phyloP scores from a whole-genome alignment of 2,888 invertebrate species.

The Helobdella robusta region DNA sequence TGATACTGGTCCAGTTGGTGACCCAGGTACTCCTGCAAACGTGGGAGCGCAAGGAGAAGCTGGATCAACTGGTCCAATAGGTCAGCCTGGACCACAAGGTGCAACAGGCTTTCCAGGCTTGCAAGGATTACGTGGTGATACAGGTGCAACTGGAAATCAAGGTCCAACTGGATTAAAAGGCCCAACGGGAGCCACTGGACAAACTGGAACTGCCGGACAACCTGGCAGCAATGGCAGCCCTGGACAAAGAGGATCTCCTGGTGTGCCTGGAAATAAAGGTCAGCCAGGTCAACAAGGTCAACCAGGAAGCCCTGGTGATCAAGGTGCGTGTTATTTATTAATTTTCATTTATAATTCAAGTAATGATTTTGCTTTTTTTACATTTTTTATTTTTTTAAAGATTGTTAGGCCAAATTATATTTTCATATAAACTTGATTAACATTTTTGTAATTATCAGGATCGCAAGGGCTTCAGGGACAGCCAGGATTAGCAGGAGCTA shows the following conservation, averaged over 20 bases:
- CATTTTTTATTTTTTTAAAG: slow-evolving; percentile 7
- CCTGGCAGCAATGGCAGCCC: slow-evolving; percentile 2
- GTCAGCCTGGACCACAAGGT: slow-evolving; percentile 28
- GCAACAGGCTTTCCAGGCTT: slow-evolving; percentile 19
- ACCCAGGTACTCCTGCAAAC: slow-evolving; percentile 28
- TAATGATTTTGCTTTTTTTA: background rate
- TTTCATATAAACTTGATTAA: background rate
- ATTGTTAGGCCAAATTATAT: background rate
- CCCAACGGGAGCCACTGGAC: slow-evolving; percentile 1
- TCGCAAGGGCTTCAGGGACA: slow-evolving; percentile 4
- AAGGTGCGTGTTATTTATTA: slow-evolving; percentile 17
- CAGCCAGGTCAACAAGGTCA: slow-evolving; percentile 7
- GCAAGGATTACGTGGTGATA: background rate
- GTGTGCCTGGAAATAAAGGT: slow-evolving; percentile 3
- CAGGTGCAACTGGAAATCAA: background rate
- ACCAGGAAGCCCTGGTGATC: slow-evolving; percentile 24
- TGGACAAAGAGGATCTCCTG: slow-evolving; percentile 16
- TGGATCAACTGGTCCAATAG: slow-evolving; percentile 18
- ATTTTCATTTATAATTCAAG: background rate
- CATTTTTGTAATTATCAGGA: background rate
- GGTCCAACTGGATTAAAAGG: slow-evolving; percentile 7
- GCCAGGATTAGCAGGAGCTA: slow-evolving; percentile 17
- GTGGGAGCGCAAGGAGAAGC: slow-evolving; percentile 21
- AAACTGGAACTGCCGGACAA: background rate
- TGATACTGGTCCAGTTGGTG: slow-evolving; percentile 28